phyloP scores from a whole-genome alignment of 2,113 vertebrate genomes.

The Centropus bengalensis region DNA sequence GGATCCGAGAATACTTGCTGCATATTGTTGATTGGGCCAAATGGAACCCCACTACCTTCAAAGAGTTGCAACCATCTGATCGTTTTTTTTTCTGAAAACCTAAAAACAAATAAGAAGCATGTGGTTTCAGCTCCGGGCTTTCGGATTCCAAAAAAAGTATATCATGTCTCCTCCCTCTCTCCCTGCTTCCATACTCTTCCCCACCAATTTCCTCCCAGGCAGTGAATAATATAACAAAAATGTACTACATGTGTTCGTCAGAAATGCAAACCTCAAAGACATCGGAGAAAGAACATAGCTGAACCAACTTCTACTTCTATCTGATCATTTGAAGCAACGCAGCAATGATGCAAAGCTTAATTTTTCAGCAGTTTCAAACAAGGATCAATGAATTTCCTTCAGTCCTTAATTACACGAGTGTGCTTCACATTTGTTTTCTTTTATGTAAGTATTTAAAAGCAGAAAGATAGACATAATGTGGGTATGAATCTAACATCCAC shows the following conservation, averaged over 20 bases:
- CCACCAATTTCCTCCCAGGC: slow-evolving; percentile 32
- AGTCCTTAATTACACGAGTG: slow-evolving; percentile 36
- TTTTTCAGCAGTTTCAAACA: slow-evolving; percentile 55
- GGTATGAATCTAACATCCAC: background rate
- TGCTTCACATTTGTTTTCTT: slow-evolving; percentile 48
- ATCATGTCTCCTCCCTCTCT: background rate
- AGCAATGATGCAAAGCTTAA: slow-evolving; percentile 46
- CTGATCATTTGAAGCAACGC: slow-evolving; percentile 49
- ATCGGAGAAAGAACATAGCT: slow-evolving; percentile 14
- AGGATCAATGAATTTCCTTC: slow-evolving; percentile 47
- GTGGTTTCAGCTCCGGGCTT: slow-evolving; percentile 21
- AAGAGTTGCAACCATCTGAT: slow-evolving; percentile 87
- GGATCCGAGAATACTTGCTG: slow-evolving; percentile 89
- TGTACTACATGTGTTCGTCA: slow-evolving; percentile 23
- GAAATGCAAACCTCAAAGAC: slow-evolving; percentile 46
- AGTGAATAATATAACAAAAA: slow-evolving; percentile 47
- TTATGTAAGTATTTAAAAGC: slow-evolving; percentile 3
- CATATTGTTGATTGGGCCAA: slow-evolving; percentile 93
- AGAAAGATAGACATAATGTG: slow-evolving; percentile 30
- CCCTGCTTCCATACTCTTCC: background rate
- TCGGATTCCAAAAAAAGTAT: slow-evolving; percentile 12
- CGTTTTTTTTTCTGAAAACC: slow-evolving; percentile 86
- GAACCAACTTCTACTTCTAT: slow-evolving; percentile 31
- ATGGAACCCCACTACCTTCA: slow-evolving; percentile 88
- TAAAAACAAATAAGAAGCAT: slow-evolving; percentile 71